Base-by-base conservation (phyloP, 2,113 vertebrate species). In the Antechinus stuartii region DNA sequence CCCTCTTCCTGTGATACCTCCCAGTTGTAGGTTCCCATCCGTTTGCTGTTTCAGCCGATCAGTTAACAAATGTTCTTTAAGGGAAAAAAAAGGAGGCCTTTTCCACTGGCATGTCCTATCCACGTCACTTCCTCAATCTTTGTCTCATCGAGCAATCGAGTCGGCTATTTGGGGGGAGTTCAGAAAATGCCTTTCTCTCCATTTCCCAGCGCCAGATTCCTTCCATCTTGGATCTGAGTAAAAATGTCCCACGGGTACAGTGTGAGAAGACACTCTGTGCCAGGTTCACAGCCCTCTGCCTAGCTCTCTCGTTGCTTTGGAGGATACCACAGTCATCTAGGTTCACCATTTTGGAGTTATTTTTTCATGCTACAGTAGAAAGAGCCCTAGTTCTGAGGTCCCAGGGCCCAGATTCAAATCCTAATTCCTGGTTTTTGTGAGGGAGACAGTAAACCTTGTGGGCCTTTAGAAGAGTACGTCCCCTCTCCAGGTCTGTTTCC, bases 1-100 rank as follows among this genome's bases (percentile, higher is more conserved):
- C 94, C 92, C 93, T 97, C 93, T 98, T 98, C 98, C 97, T 95
- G 97, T 97, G 97, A 97, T 97, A 94, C 93, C 97, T 98, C 96
- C 98, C 98, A 97, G 97, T 98, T 98, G 98, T 97, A 97, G 95
- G 95, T 97, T 98, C 96, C 97, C 97, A 98, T 97, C 97, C 97
- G 97, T 97, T 98, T 97, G 97, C 97, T 97, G 97, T 98, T 97
- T 97, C 96, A 97, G 68, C 98, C 98, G 97, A 98, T 98, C 97
- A 97, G 97, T 98, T 96, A 98, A 98, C 97, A 98, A 98, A 98
- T 98, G 96, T 97, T 97, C 97, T 98, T 97, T 96, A 97, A 97
- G 97, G 54, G 12, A 54, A 61, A 97, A 98, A 98, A n/a, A 49
- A 76, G 98, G 95, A 96, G 97, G 97, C 97, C 97, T 97, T 98